Evolutionary conservation across 2,797 vertebrate species (phyloP).

Genomic region (Nothura maculosa): DNA sequence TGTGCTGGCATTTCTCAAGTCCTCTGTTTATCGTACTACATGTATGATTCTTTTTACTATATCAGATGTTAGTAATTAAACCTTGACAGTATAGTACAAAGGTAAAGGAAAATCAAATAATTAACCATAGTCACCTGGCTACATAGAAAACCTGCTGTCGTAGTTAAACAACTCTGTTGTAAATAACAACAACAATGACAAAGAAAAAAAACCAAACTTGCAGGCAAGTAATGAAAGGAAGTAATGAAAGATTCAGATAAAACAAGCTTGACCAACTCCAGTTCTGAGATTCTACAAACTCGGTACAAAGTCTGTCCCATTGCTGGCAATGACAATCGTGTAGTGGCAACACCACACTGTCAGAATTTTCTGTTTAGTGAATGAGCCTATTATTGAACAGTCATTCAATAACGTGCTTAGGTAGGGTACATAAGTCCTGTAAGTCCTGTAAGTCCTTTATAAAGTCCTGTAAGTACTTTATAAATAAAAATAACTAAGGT

Average conservation of each 20-base stretch:
- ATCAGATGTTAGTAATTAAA: background rate
- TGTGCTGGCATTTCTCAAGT: background rate
- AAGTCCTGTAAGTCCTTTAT: background rate
- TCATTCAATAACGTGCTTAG: background rate
- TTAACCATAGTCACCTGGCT: background rate
- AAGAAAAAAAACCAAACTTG: background rate
- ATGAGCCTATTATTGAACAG: background rate
- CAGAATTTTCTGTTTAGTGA: background rate
- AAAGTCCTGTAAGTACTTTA: background rate
- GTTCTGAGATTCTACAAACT: background rate
- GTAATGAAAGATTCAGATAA: background rate
- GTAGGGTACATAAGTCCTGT: background rate
- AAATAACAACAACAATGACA: background rate
- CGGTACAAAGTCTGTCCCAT: background rate
- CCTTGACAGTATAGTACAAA: rapidly evolving
- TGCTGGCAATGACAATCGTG: background rate
- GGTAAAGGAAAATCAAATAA: background rate
- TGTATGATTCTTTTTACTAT: background rate
- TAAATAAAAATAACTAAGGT: background rate
- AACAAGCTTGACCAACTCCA: background rate
- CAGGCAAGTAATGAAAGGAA: background rate
- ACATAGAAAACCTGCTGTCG: background rate
- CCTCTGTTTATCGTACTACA: background rate
- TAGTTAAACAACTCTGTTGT: background rate
- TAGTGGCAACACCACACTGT: background rate